Base-by-base conservation (phyloP, 37 sponge, comb jelly and placozoan genomes). In the Eunapius fragilis region DNA sequence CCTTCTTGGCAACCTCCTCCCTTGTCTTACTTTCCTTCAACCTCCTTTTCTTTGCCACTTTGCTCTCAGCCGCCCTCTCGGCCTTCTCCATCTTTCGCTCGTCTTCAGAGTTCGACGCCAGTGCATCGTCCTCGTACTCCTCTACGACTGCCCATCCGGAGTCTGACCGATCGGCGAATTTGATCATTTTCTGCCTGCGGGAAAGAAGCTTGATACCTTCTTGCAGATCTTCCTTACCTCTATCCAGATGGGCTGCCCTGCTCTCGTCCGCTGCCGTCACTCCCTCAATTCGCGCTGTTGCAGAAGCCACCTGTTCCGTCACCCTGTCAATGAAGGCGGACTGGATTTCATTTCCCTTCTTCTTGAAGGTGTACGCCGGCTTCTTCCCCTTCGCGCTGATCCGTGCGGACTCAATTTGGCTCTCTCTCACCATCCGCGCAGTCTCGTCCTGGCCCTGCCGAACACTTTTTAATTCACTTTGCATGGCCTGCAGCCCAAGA, bases 91-190 rank as follows among this genome's bases (percentile, higher is more conserved):
- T 26, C 19, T 23, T 19, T 38, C 38, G 34, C 45, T 78, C 79
- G 25, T 78, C 79, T 41, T 78, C 79, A 7, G 79, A 78, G 6
- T 79, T 22, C 0, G 7, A 23, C 19, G 67, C 68, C 27, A 79
- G 67, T 45, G 7, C 25, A 49, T 48, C 80, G 25, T 25, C 28
- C 58, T 26, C 25, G 26, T 50, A 50, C 9, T 38, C 24, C 58
- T 11, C 26, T 30, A 50, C 80, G 25, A 49, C 28, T 24, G 80
- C 80, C 80, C 80, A 79, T 23, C 80, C 80, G 4, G 31, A 34
- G 6, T 79, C 80, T 7, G 67, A 79, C 30, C 80, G n/a, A 28
- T 79, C 80, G 25, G 80, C 80, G 31, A 50, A 25, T 22, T 79
- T 48, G 2, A 79, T 48, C 27, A 48, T 5, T 5, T 48, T 50